phyloP scores from a whole-genome alignment of 2,113 vertebrate species.

The Nesogale talazaci region DNA sequence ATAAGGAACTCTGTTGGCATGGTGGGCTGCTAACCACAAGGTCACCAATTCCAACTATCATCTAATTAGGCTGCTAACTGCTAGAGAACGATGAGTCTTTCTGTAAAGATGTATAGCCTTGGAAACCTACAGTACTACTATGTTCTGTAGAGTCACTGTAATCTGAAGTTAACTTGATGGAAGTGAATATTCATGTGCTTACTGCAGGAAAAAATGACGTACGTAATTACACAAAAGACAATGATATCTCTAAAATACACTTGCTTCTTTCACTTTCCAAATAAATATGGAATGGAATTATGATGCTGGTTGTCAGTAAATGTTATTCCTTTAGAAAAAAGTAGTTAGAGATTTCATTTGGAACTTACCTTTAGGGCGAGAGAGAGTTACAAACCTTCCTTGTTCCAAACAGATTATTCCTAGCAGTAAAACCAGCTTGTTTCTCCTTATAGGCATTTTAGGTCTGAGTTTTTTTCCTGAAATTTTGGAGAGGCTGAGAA shows the following conservation, averaged over 20 bases:
- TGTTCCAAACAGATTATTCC: slow-evolving; percentile 77
- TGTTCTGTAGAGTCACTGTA: no score
- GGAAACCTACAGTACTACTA: neutral
- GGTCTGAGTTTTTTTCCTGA: slow-evolving; percentile 34
- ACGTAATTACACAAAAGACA: slow-evolving; percentile 46
- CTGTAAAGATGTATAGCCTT: no score
- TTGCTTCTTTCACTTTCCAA: slow-evolving; percentile 22
- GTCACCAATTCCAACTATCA: no score
- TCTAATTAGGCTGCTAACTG: no score
- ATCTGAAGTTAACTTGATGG: no score
- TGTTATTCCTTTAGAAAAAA: neutral
- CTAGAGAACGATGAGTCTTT: no score
- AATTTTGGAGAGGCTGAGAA: slow-evolving; percentile 48
- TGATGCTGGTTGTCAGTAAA: slow-evolving; percentile 25
- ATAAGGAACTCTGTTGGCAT: neutral
- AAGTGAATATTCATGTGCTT: neutral
- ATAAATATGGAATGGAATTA: neutral
- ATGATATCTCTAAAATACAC: neutral
- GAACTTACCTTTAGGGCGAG: slow-evolving; percentile 82
- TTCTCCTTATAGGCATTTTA: slow-evolving; percentile 77
- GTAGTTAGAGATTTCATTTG: neutral
- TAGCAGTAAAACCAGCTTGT: slow-evolving; percentile 78
- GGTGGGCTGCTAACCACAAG: no score
- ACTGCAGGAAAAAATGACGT: neutral
- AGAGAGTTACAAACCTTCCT: slow-evolving; percentile 19